Conservation (phyloP, 2,797 vertebrate genomes). For the Rhinella marina region DNA sequence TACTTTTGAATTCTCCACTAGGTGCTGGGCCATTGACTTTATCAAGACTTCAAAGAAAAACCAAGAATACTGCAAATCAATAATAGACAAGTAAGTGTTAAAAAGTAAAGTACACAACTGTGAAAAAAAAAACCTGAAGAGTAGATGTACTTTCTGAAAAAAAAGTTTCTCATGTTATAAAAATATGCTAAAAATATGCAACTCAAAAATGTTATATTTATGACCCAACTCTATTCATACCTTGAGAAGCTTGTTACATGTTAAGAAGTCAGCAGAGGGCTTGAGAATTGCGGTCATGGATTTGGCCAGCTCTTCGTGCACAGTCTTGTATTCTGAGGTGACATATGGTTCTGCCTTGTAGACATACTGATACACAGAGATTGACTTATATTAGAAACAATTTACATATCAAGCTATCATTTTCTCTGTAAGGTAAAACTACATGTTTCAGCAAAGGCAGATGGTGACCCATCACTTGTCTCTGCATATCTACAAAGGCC, state of each 20-base stretch:
- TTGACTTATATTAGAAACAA: slow-evolving; percentile 23
- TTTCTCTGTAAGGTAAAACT: background rate
- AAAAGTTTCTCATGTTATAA: background rate
- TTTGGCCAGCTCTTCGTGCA: slow-evolving; percentile 95
- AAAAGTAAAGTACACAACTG: background rate
- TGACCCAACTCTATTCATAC: slow-evolving; percentile 69
- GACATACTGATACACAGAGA: slow-evolving; percentile 80
- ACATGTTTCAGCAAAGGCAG: background rate
- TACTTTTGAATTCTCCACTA: slow-evolving; percentile 93
- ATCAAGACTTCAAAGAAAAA: slow-evolving; percentile 98
- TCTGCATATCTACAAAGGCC: background rate
- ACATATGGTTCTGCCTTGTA: slow-evolving; percentile 89
- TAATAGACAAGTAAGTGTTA: background rate
- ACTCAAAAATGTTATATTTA: background rate
- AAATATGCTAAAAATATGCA: background rate
- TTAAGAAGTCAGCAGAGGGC: slow-evolving; percentile 96
- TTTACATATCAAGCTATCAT: background rate
- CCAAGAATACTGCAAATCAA: slow-evolving; percentile 92
- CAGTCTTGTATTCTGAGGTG: slow-evolving; percentile 80
- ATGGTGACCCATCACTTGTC: background rate
- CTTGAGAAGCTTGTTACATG: slow-evolving; percentile 97
- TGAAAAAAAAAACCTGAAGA: background rate
- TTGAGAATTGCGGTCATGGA: slow-evolving; percentile 97
- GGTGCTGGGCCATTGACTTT: slow-evolving; percentile 97
- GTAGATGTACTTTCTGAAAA: background rate